Percentiles rank a stretch among this genome's conserved stretches.
Conservation (phyloP, 2,797 vertebrate species). For the Parauchenoglanis punctatus region DNA sequence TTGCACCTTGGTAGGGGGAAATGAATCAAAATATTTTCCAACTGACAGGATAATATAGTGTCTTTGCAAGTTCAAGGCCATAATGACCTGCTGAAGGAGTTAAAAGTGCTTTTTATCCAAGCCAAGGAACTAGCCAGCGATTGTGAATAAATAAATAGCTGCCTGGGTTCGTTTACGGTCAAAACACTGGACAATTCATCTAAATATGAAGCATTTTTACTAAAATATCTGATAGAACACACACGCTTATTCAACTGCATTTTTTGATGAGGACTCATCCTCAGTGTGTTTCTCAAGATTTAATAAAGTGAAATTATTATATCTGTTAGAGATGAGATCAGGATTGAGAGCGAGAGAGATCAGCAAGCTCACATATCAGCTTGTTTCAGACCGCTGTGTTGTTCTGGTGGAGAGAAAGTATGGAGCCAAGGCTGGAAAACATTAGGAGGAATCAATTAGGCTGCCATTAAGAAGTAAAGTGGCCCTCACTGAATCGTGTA, state of each 20-base stretch:
- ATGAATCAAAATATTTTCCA: not conserved
- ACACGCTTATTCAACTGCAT: not conserved
- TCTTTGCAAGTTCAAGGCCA: conserved; percentile 1
- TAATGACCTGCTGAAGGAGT: not conserved
- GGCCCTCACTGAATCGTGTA: conserved; percentile 76
- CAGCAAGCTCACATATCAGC: conserved; percentile 15
- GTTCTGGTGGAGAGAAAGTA: conserved; percentile 64
- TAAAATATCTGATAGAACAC: not conserved
- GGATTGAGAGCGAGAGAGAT: not conserved
- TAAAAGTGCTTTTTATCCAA: not conserved
- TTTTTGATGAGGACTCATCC: not conserved
- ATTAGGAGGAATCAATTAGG: conserved; percentile 81
- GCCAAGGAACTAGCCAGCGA: not conserved
- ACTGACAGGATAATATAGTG: not conserved
- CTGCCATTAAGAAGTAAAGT: conserved; percentile 76
- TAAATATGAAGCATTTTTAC: not conserved
- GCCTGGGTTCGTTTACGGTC: not conserved
- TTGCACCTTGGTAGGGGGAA: not conserved
- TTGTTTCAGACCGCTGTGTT: conserved; percentile 29
- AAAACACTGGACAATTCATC: not conserved
- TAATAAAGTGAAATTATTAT: conserved; percentile 17
- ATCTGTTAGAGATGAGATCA: conserved; percentile 12
- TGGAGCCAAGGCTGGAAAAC: conserved; percentile 70
- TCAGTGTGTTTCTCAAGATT: not conserved
- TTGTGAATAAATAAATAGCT: not conserved